phyloP scores from a whole-genome alignment of 1,140 invertebrate genomes.

The Monochamus saltuarius region DNA sequence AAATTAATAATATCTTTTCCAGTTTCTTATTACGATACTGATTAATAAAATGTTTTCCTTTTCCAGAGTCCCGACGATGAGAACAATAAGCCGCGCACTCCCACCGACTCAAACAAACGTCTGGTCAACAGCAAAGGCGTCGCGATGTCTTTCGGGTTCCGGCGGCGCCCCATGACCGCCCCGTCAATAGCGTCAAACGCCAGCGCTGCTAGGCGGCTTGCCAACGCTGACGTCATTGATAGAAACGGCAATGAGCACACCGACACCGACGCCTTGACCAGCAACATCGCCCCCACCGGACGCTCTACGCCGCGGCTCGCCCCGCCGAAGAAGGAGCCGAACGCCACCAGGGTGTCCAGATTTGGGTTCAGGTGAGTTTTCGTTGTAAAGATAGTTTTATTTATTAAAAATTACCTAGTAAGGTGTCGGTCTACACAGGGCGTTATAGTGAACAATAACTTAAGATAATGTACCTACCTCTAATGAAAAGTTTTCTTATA shows the following conservation, averaged over 20 bases:
- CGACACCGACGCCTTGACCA: conserved; percentile 34
- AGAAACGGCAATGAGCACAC: conserved; percentile 32
- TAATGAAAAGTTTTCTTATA: too few species aligned
- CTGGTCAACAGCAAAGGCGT: conserved; percentile 57
- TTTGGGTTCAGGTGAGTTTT: conserved; percentile 57
- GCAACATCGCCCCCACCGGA: conserved; percentile 49
- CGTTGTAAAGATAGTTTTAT: too few species aligned
- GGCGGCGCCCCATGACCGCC: conserved; percentile 58
- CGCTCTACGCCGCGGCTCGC: conserved; percentile 55
- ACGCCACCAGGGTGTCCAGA: conserved; percentile 52
- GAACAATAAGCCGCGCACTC: conserved; percentile 24
- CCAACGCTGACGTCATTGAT: conserved; percentile 36
- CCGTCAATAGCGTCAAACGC: conserved; percentile 51
- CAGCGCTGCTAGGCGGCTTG: conserved; percentile 45
- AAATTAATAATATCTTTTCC: too few species aligned
- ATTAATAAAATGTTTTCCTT: background rate
- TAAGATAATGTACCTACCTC: too few species aligned
- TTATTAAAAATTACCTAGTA: too few species aligned
- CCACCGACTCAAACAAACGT: conserved; percentile 13
- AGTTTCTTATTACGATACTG: too few species aligned
- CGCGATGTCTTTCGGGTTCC: conserved; percentile 70
- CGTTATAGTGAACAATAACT: too few species aligned
- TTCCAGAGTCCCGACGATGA: conserved; percentile 46
- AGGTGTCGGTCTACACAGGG: too few species aligned
- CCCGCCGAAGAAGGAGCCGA: conserved; percentile 57